Evolutionary conservation across 2,797 vertebrate genomes (phyloP), one percentile per base, ranked within the genome.

Genomic region (Sus cebifrons): DNA sequence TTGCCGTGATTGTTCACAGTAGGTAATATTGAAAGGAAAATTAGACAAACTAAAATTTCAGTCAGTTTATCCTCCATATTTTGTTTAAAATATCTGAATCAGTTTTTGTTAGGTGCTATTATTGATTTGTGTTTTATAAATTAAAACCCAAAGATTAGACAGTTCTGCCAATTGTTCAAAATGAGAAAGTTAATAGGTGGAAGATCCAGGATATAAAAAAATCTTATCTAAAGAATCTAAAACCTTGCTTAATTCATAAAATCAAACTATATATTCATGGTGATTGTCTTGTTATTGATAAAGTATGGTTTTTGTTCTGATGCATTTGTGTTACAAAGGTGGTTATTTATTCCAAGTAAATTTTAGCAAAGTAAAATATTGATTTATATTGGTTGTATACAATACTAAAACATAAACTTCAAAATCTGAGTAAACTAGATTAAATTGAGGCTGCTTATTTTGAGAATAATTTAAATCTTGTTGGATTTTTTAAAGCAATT

Each of bases 341-440:
- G 3, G 1, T 77, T 65, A 67, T 54, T 60, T 67, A 32, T 94
- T n/a, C 10, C 40, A 65, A 70, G 4, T 83, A 44, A 3, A 56
- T 77, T 87, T 67, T n/a, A 82, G 36, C 13, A 78, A 94, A 95
- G 7, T 13, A 25, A 82, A 29, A 64, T 68, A 73, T 32, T 85
- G 8, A 73, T 40, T 91, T 93, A 82, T 6, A 70, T 40, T 64
- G 25, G 2, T 71, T 89, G 1, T 23, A 40, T 27, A 16, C 6
- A 73, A 15, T 62, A 79, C 7, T 64, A 64, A 68, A 87, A n/a
- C 3, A 77, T 9, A 25, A 40, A 73, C 71, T 95, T 88, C 6
- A 77, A 79, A 95, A 77, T 81, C 2, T 32, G 6, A 40, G 16
- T 78, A 20, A 91, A 40, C 23, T 52, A 65, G 29, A 64, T 58